Conservation (phyloP, 1,140 invertebrate genomes). For the Lepidurus packardi region DNA sequence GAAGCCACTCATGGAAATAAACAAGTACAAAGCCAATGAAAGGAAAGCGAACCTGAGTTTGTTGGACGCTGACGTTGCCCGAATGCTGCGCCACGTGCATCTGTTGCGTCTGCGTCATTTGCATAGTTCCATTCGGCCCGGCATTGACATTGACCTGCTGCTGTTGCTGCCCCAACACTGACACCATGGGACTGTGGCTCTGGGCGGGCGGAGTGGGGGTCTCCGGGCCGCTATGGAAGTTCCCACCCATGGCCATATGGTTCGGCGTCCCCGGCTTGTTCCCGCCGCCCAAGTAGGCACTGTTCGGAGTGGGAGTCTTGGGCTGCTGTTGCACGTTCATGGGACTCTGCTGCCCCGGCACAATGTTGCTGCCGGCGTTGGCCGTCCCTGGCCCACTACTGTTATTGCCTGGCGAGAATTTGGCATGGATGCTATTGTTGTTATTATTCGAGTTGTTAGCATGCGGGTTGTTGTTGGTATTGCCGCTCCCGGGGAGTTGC, state of each 20-base stretch:
- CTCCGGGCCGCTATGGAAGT: not conserved
- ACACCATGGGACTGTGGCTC: not conserved
- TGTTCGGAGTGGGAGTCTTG: not conserved
- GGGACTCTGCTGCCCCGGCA: slow-evolving; percentile 26
- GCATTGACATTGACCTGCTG: slow-evolving; percentile 25
- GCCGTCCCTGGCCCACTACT: not conserved
- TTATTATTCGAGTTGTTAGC: not conserved
- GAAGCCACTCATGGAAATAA: no score
- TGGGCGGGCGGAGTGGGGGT: not conserved
- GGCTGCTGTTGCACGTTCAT: slow-evolving; percentile 18
- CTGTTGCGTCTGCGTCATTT: slow-evolving; percentile 21
- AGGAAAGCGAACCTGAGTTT: not conserved
- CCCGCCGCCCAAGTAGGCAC: not conserved
- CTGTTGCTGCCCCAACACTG: slow-evolving; percentile 27
- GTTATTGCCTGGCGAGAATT: not conserved
- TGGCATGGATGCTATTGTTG: not conserved
- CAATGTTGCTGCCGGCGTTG: not conserved
- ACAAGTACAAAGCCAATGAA: not conserved
- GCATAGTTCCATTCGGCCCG: slow-evolving; percentile 27
- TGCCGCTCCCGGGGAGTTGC: slow-evolving; percentile 10
- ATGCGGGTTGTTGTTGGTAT: slow-evolving; percentile 5
- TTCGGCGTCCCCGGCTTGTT: not conserved
- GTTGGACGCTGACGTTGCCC: not conserved
- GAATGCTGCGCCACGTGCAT: not conserved
- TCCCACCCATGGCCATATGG: not conserved